These are phyloP conservation scores for Sorex maritimensis DNA, from an alignment of 2,797 vertebrate species.

Conservation along the genomic window DNA sequence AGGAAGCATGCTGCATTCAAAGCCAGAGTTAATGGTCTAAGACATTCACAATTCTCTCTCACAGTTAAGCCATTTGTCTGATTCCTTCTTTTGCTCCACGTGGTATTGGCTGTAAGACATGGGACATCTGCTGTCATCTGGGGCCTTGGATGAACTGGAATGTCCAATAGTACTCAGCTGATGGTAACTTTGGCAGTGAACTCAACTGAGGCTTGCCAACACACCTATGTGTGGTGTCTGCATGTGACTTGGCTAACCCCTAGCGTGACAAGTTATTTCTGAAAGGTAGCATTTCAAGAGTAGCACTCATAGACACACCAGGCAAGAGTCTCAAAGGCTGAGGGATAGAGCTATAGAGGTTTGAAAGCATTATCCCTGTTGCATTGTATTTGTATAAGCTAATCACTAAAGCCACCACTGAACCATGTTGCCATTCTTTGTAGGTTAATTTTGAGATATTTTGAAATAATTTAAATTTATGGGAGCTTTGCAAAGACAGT, in stretches of 20 bases:
- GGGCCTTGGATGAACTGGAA: neutral
- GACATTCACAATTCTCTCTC: neutral
- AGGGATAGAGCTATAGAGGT: neutral
- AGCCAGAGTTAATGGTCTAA: neutral
- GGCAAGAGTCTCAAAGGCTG: neutral
- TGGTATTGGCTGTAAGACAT: neutral
- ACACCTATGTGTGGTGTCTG: neutral
- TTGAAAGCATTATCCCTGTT: neutral
- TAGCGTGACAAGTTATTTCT: neutral
- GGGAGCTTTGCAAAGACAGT: neutral
- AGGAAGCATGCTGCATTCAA: neutral
- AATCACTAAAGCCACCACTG: neutral
- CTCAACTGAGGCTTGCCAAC: neutral
- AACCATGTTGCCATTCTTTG: too few species aligned
- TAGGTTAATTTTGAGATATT: constrained; percentile 12
- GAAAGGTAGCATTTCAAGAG: neutral
- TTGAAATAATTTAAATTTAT: constrained; percentile 23
- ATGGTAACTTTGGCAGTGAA: neutral
- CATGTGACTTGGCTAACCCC: neutral
- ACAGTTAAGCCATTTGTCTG: neutral
- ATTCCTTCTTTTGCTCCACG: neutral
- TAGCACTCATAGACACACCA: neutral
- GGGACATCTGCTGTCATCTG: neutral
- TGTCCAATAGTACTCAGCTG: neutral
- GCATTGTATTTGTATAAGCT: neutral